These are phyloP conservation scores for Phrynosoma platyrhinos DNA, from an alignment of 2,113 vertebrate genomes.

Conservation along the genomic window DNA sequence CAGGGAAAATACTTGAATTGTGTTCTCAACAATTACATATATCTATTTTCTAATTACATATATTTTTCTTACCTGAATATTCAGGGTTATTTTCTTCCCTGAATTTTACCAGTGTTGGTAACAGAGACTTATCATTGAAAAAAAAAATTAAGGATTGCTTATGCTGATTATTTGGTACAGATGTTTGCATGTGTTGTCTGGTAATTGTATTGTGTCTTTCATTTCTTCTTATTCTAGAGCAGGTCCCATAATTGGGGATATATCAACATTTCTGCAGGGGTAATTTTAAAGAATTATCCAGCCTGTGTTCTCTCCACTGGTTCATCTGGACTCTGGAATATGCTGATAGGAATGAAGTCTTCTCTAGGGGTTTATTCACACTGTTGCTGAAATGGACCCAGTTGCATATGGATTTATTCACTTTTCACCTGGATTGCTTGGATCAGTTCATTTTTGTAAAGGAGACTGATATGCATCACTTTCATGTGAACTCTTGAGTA, in stretches of 20 bases:
- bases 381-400: conserved; percentile 69
- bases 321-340: conserved; percentile 73
- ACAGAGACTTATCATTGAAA: conserved; percentile 49
- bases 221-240: conserved; percentile 65
- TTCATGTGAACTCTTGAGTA: conserved; percentile 56
- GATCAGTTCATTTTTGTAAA: conserved; percentile 57
- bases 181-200: conserved; percentile 66
- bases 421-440: conserved; percentile 55
- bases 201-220: conserved; percentile 67
- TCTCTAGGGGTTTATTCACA: conserved; percentile 72
- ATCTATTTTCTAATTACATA: no score
- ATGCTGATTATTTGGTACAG: conserved; percentile 60
- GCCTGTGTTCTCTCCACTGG: conserved; percentile 73
- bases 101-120: conserved; percentile 15
- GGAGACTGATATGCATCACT: conserved; percentile 47
- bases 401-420: conserved; percentile 63
- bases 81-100: conserved; percentile 49
- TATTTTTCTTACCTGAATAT: neutral
- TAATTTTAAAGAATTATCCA: conserved; percentile 76
- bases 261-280: conserved; percentile 74
- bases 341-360: conserved; percentile 71
- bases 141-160: conserved; percentile 66
- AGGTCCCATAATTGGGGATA: conserved; percentile 74
- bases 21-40: conserved; percentile 15
- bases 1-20: neutral